Conservation (phyloP, 2,113 vertebrate genomes). For the Oxyruncus cristatus region DNA sequence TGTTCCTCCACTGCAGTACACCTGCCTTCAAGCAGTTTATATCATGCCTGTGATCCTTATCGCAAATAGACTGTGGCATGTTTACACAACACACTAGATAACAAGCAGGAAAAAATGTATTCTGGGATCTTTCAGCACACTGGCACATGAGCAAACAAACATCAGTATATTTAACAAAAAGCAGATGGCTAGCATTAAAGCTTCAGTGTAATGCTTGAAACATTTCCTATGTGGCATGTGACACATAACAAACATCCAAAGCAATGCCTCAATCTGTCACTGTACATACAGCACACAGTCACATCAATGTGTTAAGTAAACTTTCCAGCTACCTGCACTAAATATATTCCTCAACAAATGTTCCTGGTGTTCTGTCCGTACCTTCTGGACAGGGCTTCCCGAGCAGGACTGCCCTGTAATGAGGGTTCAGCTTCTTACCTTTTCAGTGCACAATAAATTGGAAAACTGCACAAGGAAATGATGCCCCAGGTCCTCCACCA, state of each 20-base stretch:
- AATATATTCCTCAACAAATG: background rate
- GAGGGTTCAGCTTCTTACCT: background rate
- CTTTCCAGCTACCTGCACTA: background rate
- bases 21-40: background rate
- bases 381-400: background rate
- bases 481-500: background rate
- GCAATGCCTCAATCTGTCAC: background rate
- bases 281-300: background rate
- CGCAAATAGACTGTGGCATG: background rate
- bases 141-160: background rate
- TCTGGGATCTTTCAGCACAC: background rate
- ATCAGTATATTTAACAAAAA: background rate
- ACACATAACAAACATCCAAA: background rate
- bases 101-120: fast-evolving
- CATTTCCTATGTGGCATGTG: background rate
- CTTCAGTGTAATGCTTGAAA: background rate
- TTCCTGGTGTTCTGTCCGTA: background rate
- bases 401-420: background rate
- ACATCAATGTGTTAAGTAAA: background rate
- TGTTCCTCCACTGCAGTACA: background rate
- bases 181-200: background rate
- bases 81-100: background rate
- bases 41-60: background rate
- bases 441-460: background rate
- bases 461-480: background rate